Percentiles rank a stretch among this genome's conserved stretches.
Evolutionary conservation across 2,113 vertebrate species (phyloP).

Genomic region (Atherinomorus stipes): DNA sequence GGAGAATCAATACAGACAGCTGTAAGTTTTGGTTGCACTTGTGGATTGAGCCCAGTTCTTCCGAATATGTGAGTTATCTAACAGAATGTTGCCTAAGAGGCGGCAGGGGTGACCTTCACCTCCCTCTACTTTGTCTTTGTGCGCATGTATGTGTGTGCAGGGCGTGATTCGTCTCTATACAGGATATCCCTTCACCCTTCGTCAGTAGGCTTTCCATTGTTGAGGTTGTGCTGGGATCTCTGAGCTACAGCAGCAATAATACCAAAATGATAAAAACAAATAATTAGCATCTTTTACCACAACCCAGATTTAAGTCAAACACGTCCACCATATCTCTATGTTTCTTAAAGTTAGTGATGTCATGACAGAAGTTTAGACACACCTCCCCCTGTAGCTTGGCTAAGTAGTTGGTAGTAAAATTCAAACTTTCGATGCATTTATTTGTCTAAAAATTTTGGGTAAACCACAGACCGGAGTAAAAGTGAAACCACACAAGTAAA

Average conservation of each 20-base stretch:
- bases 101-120: conserved; percentile 78
- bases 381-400: too few species aligned
- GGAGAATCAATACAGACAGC: conserved; percentile 5
- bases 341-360: too few species aligned
- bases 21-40: conserved; percentile 8
- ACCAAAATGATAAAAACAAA: conserved; percentile 1
- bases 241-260: conserved; percentile 28
- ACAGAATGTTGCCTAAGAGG: conserved; percentile 73
- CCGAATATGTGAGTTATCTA: conserved; percentile 44
- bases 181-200: conserved; percentile 84
- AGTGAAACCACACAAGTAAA: neutral
- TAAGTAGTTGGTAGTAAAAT: too few species aligned
- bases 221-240: conserved; percentile 67
- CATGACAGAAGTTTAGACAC: neutral
- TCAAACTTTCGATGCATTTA: too few species aligned
- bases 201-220: conserved; percentile 83
- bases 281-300: conserved; percentile 3
- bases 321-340: too few species aligned
- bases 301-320: neutral
- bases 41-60: conserved; percentile 4
- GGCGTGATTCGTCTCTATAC: conserved; percentile 82
- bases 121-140: conserved; percentile 42
- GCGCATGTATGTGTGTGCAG: conserved; percentile 61
- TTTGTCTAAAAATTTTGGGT: too few species aligned
- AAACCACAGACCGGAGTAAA: too few species aligned